phyloP scores from a whole-genome alignment of 2,797 vertebrate genomes.

The Sebastes hubbsi region DNA sequence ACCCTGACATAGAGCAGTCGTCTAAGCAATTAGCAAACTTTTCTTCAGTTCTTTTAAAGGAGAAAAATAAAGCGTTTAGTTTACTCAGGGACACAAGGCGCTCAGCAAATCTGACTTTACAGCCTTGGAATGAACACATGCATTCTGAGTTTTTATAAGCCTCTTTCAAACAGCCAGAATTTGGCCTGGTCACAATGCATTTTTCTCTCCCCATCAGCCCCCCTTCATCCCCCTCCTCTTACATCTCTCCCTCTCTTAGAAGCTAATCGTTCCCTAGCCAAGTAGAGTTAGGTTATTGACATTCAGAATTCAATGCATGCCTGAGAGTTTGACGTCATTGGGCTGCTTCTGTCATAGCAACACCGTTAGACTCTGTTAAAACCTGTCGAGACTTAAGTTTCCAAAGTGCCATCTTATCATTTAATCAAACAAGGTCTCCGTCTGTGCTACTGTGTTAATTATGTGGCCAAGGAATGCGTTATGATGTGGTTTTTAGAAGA shows the following conservation, averaged over 20 bases:
- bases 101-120: slow-evolving; percentile 63
- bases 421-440: background rate
- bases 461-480: background rate
- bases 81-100: slow-evolving; percentile 40
- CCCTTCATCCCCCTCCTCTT: background rate
- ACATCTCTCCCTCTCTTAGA: slow-evolving; percentile 29
- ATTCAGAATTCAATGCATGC: slow-evolving; percentile 59
- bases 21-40: slow-evolving; percentile 21
- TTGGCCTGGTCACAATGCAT: slow-evolving; percentile 66
- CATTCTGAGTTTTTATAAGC: slow-evolving; percentile 71
- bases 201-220: slow-evolving; percentile 39
- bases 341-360: slow-evolving; percentile 34
- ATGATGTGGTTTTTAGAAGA: background rate
- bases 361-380: background rate
- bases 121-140: slow-evolving; percentile 65
- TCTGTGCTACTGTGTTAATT: slow-evolving; percentile 5
- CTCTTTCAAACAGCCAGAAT: slow-evolving; percentile 63
- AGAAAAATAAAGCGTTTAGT: slow-evolving; percentile 17
- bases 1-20: slow-evolving; percentile 14
- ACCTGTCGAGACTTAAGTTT: slow-evolving; percentile 17
- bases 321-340: slow-evolving; percentile 45
- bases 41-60: slow-evolving; percentile 16
- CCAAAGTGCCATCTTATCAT: slow-evolving; percentile 28
- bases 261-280: slow-evolving; percentile 56
- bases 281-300: slow-evolving; percentile 65